These are phyloP conservation scores for Tapera naevia DNA, from an alignment of 2,797 vertebrate species.

Conservation along the genomic window DNA sequence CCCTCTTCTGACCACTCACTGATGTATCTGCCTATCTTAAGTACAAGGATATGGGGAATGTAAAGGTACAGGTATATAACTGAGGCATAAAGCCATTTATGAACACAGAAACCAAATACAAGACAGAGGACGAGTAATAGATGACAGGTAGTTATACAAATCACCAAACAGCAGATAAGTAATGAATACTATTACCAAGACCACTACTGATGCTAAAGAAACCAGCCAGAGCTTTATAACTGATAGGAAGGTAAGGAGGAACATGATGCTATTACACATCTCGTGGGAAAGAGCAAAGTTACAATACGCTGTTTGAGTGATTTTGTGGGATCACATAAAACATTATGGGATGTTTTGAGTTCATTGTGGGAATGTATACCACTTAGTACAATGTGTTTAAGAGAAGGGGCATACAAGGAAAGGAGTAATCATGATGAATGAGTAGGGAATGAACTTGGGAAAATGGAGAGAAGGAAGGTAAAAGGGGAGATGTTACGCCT, in stretches of 20 bases:
- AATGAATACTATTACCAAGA: neutral
- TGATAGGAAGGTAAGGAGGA: accelerated
- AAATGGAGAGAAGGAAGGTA: neutral
- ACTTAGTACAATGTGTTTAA: neutral
- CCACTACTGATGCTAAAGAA: neutral
- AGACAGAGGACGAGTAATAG: neutral
- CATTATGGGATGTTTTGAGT: neutral
- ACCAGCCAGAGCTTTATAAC: neutral
- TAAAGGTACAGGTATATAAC: neutral
- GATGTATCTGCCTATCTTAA: neutral
- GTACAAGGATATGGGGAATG: neutral
- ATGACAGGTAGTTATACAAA: neutral
- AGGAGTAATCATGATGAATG: neutral
- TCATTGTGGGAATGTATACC: neutral
- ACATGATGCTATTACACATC: neutral
- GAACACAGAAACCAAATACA: neutral
- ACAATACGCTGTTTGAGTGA: neutral
- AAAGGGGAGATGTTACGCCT: neutral
- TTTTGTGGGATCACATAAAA: neutral
- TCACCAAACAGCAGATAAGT: neutral
- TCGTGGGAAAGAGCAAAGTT: neutral
- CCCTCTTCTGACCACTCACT: neutral
- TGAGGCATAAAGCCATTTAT: neutral
- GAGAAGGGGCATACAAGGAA: neutral
- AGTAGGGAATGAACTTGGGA: neutral